Conservation (phyloP, 2,888 invertebrate species). For the Bugula neritina region DNA sequence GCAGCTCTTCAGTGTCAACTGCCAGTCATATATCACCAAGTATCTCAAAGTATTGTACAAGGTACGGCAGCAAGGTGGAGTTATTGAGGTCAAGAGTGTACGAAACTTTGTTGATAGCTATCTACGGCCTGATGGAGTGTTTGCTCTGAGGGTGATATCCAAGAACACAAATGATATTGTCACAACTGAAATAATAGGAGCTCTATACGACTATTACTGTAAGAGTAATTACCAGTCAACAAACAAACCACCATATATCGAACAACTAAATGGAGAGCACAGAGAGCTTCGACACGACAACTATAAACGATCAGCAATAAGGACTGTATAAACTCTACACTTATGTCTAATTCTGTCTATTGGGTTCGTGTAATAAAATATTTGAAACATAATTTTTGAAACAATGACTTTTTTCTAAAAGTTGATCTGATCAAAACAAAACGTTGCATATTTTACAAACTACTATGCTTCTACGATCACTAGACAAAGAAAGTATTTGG, state of each 20-base stretch:
- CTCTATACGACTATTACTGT: constrained; percentile 14
- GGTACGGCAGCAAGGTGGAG: background rate
- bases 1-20: constrained; percentile 30
- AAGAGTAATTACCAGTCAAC: constrained; percentile 3
- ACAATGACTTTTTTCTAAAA: too few relatives aligned
- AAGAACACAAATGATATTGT: constrained; percentile 24
- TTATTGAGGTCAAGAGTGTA: background rate
- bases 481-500: too few relatives aligned
- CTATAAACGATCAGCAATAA: background rate
- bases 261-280: background rate
- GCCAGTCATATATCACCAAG: constrained; percentile 19
- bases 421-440: too few relatives aligned
- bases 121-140: constrained; percentile 19
- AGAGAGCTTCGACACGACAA: background rate
- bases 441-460: too few relatives aligned
- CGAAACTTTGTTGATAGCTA: background rate
- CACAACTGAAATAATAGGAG: constrained; percentile 19
- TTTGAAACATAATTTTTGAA: too few relatives aligned
- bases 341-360: too few relatives aligned
- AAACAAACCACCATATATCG: background rate
- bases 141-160: constrained; percentile 5
- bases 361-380: too few relatives aligned
- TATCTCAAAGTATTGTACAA: constrained; percentile 22
- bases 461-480: too few relatives aligned
- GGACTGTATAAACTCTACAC: background rate